Evolutionary conservation across 2,888 invertebrate species (phyloP), one percentile per base, ranked within the genome.

Genomic region (Apomyelois bistriatella): DNA sequence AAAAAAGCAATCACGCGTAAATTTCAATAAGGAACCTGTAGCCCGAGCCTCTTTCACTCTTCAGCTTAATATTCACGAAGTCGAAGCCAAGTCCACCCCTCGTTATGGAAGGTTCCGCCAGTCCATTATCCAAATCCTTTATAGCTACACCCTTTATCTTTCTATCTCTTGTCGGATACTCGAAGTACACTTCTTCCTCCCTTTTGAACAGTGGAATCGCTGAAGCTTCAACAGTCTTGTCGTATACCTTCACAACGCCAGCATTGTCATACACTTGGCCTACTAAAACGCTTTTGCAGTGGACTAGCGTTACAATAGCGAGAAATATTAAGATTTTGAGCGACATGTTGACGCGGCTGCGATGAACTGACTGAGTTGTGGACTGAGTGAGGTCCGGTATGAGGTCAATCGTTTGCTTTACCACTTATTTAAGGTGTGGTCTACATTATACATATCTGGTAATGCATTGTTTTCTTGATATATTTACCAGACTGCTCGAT

Each of bases 121-220:
- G 46, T 0, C 79, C 81, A 55, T 87, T 84, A 0, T 89, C 85
- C 67, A 85, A 36, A 35, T 90, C 90, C 36, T 79, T 81, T 8
- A 90, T 85, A 1, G 85, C 81, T 0, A 90, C 83, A 0, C 90
- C 90, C 58, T 88, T 89, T 2, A 90, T 88, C 55, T 69, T 83
- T 66, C 75, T 76, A 35, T 77, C 78, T 47, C 67, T 72, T n/a
- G 64, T 32, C 22, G 81, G 75, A 53, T 79, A 80, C 41, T 78
- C 76, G 49, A 74, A 78, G 17, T 65, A 62, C 0, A 79, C 59
- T 36, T 79, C 76, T 15, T 77, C 59, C 32, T 75, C 75, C 1
- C 79, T 56, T 52, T 74, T 76, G 0, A 80, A n/a, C 0, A 80
- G 48, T 0, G 74, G 76, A 35, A 80, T 67, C 0, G 61, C 70